A percentile compares a stretch with the other conserved stretches of the same genome.
phyloP scores from a whole-genome alignment of 2,888 invertebrate species.

The Heliconius hortense region DNA sequence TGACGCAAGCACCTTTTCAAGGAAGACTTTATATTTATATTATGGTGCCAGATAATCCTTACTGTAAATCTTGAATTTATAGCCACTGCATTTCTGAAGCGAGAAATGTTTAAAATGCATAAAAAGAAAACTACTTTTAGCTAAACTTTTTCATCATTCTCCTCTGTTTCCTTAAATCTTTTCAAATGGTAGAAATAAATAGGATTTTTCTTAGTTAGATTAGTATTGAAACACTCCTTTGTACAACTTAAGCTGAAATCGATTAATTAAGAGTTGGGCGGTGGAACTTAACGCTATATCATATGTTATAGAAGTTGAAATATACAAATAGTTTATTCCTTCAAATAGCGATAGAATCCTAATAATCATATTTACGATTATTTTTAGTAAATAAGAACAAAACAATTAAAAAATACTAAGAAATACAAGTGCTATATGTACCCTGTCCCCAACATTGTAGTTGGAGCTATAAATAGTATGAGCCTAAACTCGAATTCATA shows the following conservation, averaged over 20 bases:
- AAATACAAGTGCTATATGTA: too few relatives aligned
- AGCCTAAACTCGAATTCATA: too few relatives aligned
- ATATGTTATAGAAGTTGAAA: neutral
- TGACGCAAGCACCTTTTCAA: neutral
- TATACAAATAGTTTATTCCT: neutral
- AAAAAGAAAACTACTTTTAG: neutral
- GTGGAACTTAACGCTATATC: neutral
- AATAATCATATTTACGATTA: neutral
- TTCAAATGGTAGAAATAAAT: neutral
- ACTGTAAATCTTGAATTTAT: constrained; percentile 1
- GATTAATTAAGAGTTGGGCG: neutral
- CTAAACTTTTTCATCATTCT: neutral
- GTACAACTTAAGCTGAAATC: neutral
- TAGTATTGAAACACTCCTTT: neutral
- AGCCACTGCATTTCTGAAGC: constrained; percentile 5
- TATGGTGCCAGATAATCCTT: neutral
- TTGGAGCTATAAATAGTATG: too few relatives aligned
- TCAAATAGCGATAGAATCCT: too few relatives aligned
- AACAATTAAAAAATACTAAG: too few relatives aligned
- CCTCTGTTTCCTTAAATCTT: neutral
- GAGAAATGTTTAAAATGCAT: constrained; percentile 1
- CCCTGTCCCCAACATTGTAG: too few relatives aligned
- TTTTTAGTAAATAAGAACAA: too few relatives aligned
- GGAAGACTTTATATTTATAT: neutral
- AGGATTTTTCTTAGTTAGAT: neutral